phyloP scores from a whole-genome alignment of 2,113 vertebrate species.

The Galeopterus variegatus region DNA sequence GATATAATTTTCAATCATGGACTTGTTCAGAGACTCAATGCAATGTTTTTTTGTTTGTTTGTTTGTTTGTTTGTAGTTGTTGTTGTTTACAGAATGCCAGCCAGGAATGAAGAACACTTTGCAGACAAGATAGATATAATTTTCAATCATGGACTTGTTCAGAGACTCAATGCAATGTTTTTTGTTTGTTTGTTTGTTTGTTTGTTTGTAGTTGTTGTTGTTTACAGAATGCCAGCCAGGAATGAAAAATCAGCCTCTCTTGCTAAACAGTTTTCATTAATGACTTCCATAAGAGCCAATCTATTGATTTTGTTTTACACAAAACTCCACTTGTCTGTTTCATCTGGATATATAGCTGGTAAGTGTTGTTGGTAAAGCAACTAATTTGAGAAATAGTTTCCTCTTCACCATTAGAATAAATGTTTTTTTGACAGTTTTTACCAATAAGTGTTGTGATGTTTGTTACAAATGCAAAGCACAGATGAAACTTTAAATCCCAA shows the following conservation, averaged over 20 bases:
- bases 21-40: constrained; percentile 52
- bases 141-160: constrained; percentile 58
- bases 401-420: constrained; percentile 60
- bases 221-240: constrained; percentile 59
- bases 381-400: constrained; percentile 61
- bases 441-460: constrained; percentile 12
- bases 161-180: constrained; percentile 30
- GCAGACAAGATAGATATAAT: neutral
- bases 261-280: constrained; percentile 76
- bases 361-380: constrained; percentile 65
- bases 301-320: constrained; percentile 73
- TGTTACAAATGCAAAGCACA: neutral
- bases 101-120: constrained; percentile 65
- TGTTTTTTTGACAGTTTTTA: constrained; percentile 69
- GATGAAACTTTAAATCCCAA: neutral
- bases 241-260: constrained; percentile 73
- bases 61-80: neutral
- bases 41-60: constrained; percentile 28
- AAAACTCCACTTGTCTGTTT: constrained; percentile 75
- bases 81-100: constrained; percentile 51
- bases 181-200: no score
- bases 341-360: constrained; percentile 70
- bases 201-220: neutral
- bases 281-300: constrained; percentile 77
- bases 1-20: constrained; percentile 25